These are phyloP conservation scores for Naja naja DNA, from an alignment of 2,113 vertebrate genomes.

Conservation along the genomic window DNA sequence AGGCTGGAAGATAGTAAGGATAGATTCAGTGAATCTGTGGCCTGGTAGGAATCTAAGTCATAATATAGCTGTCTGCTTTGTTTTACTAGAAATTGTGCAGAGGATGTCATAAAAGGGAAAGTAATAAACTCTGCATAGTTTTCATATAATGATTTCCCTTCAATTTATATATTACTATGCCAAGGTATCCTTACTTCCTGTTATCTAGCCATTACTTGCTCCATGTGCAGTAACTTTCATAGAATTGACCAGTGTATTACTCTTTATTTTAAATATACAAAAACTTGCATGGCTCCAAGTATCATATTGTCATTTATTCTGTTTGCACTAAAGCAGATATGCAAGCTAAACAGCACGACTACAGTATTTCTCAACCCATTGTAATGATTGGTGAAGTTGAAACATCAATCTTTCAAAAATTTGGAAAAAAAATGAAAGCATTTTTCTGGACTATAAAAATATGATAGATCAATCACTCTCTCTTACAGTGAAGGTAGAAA, in stretches of 20 bases:
- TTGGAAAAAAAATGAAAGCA: background rate
- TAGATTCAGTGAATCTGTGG: background rate
- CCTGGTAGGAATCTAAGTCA: background rate
- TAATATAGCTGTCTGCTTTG: background rate
- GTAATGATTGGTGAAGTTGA: background rate
- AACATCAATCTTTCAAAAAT: background rate
- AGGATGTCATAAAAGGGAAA: background rate
- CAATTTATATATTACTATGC: background rate
- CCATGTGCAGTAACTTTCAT: background rate
- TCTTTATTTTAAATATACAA: background rate
- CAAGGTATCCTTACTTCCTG: background rate
- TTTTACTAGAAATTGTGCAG: background rate
- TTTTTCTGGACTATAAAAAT: background rate
- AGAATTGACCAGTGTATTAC: background rate
- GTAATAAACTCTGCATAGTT: background rate
- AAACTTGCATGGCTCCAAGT: background rate
- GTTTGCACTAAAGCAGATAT: background rate
- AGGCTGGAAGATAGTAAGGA: background rate
- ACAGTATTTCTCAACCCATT: background rate
- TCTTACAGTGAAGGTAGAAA: background rate
- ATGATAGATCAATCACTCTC: background rate
- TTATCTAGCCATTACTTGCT: background rate
- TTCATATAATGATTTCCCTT: background rate
- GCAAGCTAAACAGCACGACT: too few relatives aligned
- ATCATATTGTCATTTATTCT: background rate